Conservation (phyloP, 2,113 vertebrate genomes). For the Grantiella picta region DNA sequence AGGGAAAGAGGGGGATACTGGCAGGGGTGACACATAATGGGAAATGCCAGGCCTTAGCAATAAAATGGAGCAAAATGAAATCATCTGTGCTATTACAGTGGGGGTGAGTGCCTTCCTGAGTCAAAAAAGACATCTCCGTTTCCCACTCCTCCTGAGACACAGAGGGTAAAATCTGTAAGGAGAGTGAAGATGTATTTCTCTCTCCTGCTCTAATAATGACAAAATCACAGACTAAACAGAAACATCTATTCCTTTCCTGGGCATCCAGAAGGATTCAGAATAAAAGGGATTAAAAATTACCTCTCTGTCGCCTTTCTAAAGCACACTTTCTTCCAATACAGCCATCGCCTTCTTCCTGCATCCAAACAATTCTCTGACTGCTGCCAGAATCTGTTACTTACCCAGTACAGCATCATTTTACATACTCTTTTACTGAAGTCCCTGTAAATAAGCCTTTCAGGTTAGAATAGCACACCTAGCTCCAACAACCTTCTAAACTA, state of each 20-base stretch:
- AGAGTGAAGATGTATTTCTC: neutral
- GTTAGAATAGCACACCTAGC: neutral
- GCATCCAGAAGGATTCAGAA: neutral
- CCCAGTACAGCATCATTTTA: neutral
- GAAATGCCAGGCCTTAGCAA: constrained; percentile 44
- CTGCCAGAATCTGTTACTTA: neutral
- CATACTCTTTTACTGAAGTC: neutral
- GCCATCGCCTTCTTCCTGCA: neutral
- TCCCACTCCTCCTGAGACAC: neutral
- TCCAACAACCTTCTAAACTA: neutral
- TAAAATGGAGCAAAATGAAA: constrained; percentile 5
- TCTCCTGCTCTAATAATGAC: neutral
- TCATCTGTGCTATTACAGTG: neutral
- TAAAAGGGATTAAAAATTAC: neutral
- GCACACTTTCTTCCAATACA: neutral
- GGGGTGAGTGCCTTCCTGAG: constrained; percentile 13
- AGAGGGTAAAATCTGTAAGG: neutral
- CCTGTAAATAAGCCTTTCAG: neutral
- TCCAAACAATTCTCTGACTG: neutral
- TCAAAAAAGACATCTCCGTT: neutral
- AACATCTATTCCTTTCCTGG: neutral
- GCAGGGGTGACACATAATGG: neutral
- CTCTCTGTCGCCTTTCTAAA: neutral
- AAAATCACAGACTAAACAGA: neutral
- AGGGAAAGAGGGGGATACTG: neutral